Evolutionary conservation across 2,797 vertebrate genomes (phyloP).

Genomic region (Sebastes cheni): DNA sequence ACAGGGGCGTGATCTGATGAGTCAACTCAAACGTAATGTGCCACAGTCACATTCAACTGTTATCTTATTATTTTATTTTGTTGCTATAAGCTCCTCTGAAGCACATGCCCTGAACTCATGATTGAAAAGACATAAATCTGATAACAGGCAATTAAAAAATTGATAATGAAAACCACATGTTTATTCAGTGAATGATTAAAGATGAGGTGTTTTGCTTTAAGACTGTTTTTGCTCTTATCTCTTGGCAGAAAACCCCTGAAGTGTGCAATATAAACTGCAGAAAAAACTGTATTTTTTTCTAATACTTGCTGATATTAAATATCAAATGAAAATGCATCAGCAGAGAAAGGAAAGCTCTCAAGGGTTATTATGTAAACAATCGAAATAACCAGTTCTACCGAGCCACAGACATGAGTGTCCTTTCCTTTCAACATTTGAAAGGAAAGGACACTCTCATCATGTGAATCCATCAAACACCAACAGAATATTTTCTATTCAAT

Average conservation of each 20-base stretch:
- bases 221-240: neutral
- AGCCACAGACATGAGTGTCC: neutral
- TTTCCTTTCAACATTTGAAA: neutral
- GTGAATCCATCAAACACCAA: neutral
- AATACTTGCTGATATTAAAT: slow-evolving; percentile 2
- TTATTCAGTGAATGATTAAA: neutral
- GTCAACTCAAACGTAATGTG: neutral
- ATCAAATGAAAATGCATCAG: slow-evolving; percentile 17
- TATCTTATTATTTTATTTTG: neutral
- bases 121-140: neutral
- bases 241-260: neutral
- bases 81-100: neutral
- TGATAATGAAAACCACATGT: neutral
- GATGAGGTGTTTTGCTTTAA: neutral
- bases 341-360: slow-evolving; percentile 19
- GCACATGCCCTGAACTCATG: neutral
- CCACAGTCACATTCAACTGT: neutral
- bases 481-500: neutral
- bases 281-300: neutral
- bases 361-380: neutral
- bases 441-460: neutral
- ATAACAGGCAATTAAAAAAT: neutral
- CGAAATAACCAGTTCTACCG: neutral
- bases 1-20: neutral
- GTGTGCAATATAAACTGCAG: neutral